Percentiles rank a stretch among this genome's conserved stretches.
phyloP scores from a whole-genome alignment of 1,140 invertebrate species.

The Trichoplusia ni region DNA sequence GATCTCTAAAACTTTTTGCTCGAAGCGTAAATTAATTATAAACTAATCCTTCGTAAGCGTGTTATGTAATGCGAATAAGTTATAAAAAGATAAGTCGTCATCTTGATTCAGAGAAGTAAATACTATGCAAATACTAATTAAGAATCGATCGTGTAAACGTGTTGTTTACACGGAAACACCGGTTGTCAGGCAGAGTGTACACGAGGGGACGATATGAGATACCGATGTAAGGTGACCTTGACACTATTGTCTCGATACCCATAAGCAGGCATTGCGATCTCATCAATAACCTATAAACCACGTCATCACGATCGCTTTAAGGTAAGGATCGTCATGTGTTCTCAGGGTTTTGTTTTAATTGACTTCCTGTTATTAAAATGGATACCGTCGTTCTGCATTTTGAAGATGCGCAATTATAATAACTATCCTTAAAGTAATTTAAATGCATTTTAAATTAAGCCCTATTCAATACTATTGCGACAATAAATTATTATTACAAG shows the following conservation, averaged over 20 bases:
- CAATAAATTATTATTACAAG: not conserved
- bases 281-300: conserved; percentile 57
- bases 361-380: conserved; percentile 47
- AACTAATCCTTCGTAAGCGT: too few species aligned
- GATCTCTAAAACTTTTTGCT: too few species aligned
- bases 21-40: too few species aligned
- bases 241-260: conserved; percentile 57
- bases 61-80: not conserved
- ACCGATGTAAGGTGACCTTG: conserved; percentile 55
- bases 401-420: not conserved
- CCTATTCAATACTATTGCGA: not conserved
- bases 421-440: not conserved
- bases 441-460: conserved; percentile 8
- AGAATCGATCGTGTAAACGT: conserved; percentile 8
- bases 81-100: not conserved
- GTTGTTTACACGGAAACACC: conserved; percentile 55
- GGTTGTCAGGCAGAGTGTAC: conserved; percentile 59
- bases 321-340: conserved; percentile 45
- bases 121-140: not conserved
- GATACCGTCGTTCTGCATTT: not conserved
- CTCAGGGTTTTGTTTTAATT: conserved; percentile 61
- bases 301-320: conserved; percentile 49
- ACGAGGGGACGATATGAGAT: not conserved
- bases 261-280: conserved; percentile 58
- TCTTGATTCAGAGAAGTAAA: not conserved